Base-by-base conservation (phyloP, 2,888 invertebrate genomes). In the Tillus elongatus region DNA sequence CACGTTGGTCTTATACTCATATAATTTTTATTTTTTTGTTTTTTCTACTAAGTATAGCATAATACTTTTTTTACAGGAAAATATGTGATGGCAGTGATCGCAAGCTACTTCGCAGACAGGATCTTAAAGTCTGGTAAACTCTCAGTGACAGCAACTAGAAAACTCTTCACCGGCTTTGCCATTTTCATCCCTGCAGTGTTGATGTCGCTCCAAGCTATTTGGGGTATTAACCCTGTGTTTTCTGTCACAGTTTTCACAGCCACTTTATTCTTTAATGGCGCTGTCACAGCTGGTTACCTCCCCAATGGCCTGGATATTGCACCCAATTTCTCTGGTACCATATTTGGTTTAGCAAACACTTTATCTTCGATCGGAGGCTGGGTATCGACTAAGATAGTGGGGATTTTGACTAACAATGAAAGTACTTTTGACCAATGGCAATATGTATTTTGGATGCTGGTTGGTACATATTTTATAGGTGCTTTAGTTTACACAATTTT, bases 331-430 rank as follows among this genome's bases (percentile, higher is more conserved):
- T 85, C 87, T 39, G 85, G 90, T 1, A 89, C 89, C 1, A 87
- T 90, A 44, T 88, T 89, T 61, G 89, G 89, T 26, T 69, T 90
- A 69, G 87, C 88, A n/a, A 89, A 89, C 56, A 86, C 87, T 0
- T 63, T 88, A 37, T 86, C 87, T 0, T 88, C 88, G 0, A 70
- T 85, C 35, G 85, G 87, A 4, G 89, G 89, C 1, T 87, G 81
- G 68, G 59, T 89, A 1, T 87, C 87, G 4, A 80, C 86, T 0
- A 77, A 77, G 64, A 82, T 88, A 74, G 87, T 88, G 13, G 88
- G 84, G 9, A 71, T 74, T 34, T 67, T 89, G 13, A 88, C 86
- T 1, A 75, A 79, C 42, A 66, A 79, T 6, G 73, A 84, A 51
- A 79, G 82, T 67, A 80, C 80, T 0, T 81, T 79, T 51, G 73